Base-by-base conservation (phyloP, 2,113 vertebrate species). In the Corythaixoides concolor region DNA sequence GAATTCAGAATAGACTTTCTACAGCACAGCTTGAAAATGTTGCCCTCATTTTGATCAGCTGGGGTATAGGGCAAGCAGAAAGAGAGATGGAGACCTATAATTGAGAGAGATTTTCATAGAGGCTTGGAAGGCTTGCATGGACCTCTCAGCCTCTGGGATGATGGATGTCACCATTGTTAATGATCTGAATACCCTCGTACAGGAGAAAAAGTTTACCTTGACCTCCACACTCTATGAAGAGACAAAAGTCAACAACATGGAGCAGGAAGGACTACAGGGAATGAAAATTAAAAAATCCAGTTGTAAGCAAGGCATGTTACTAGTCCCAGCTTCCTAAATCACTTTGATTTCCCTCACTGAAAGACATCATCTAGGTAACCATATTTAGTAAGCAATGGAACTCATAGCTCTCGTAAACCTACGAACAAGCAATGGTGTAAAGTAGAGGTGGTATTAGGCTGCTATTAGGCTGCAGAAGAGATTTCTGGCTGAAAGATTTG, bases 31-130 rank as follows among this genome's bases (percentile, higher is more conserved):
- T 88, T 83, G 78, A 93, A 90, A 80, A 80, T 26, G 6, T 41
- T 93, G 49, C 49, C 43, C 30, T 85, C 35, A n/a, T 91, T 96
- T 91, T 96, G 58, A 91, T 60, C 60, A 82, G 15, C 58, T 56
- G 37, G 83, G n/a, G 33, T 75, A 58, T 47, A 66, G 49, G 39
- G 33, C 28, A 81, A 76, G 26, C 22, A 89, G 33, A 41, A 73
- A 73, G 12, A 88, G 21, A 58, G 11, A 33, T 8, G 30, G 32
- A 91, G 39, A 60, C 37, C 19, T 83, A 4, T 58, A 96, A 68
- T 30, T 92, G 81, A 96, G 47, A 89, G 10, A 83, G 14, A 75
- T 83, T 94, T 94, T 91, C 27, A 17, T 88, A 33, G 47, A 59
- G 5, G 20, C 15, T 74, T 90, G 32, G 53, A 49, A 39, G 35